These are phyloP conservation scores for Agrochola lychnidis DNA, from an alignment of 2,888 invertebrate species.

Conservation along the genomic window DNA sequence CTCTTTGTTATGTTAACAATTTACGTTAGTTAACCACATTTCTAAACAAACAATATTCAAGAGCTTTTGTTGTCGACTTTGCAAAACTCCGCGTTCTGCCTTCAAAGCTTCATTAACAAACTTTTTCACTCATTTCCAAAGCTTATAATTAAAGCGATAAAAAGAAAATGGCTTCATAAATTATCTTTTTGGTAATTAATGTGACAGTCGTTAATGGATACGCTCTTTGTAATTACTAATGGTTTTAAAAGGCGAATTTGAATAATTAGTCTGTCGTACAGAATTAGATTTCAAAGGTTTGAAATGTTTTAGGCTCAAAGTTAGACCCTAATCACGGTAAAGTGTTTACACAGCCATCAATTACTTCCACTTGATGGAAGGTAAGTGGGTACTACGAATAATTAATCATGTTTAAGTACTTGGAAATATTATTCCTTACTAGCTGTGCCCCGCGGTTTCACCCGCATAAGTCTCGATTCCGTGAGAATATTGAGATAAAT, in stretches of 20 bases:
- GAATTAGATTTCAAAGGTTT: slow-evolving; percentile 34
- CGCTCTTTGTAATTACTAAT: slow-evolving; percentile 13
- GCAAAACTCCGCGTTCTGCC: slow-evolving; percentile 6
- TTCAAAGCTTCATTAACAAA: slow-evolving; percentile 15
- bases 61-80: background rate
- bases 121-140: slow-evolving; percentile 18
- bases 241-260: slow-evolving; percentile 9
- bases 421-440: background rate
- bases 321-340: slow-evolving; percentile 18
- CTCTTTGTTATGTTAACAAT: slow-evolving; percentile 6
- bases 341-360: slow-evolving; percentile 16
- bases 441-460: too few species aligned
- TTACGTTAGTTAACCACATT: background rate
- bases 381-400: background rate
- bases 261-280: slow-evolving; percentile 11
- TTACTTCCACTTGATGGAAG: slow-evolving; percentile 12
- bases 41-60: slow-evolving; percentile 17
- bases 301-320: slow-evolving; percentile 5
- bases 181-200: slow-evolving; percentile 28
- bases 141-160: slow-evolving; percentile 25
- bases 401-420: slow-evolving; percentile 11
- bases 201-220: slow-evolving; percentile 27
- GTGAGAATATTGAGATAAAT: too few species aligned
- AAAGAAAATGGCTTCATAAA: slow-evolving; percentile 32
- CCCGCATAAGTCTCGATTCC: too few species aligned